Conservation (phyloP, 2,888 invertebrate genomes). For the Pterostichus niger region DNA sequence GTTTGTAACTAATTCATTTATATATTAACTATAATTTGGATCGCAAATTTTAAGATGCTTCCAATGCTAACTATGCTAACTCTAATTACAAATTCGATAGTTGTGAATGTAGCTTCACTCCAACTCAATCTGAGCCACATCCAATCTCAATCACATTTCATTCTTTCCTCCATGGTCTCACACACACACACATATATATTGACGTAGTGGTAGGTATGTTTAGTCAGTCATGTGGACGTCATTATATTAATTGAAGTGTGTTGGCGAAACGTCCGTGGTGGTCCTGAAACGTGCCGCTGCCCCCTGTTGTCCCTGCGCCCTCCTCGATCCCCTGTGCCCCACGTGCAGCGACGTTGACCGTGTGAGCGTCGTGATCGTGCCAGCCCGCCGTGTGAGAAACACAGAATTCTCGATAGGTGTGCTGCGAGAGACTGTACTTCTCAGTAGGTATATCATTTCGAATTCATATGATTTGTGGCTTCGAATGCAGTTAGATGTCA, state of each 20-base stretch:
- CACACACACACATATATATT: not conserved
- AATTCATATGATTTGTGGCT: no score
- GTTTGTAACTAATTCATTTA: no score
- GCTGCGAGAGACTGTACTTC: not conserved
- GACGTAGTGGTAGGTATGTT: conserved; percentile 51
- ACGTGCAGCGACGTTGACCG: conserved; percentile 23
- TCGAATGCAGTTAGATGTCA: no score
- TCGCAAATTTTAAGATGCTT: no score
- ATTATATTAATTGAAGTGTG: conserved; percentile 65
- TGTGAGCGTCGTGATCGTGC: conserved; percentile 36
- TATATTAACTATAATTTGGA: no score
- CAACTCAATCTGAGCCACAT: no score
- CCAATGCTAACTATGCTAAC: no score
- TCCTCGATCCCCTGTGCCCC: not conserved
- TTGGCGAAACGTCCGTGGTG: conserved; percentile 63
- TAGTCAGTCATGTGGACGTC: conserved; percentile 63
- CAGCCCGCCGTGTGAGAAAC: conserved; percentile 2
- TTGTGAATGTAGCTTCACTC: no score
- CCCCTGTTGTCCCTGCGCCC: conserved; percentile 7
- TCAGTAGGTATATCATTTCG: not conserved
- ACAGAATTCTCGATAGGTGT: not conserved
- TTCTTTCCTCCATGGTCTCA: not conserved
- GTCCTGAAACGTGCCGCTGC: conserved; percentile 50
- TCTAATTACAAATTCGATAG: no score
- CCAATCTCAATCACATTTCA: not conserved